phyloP scores from a whole-genome alignment of 2,113 vertebrate genomes.

The Salminus brasiliensis region DNA sequence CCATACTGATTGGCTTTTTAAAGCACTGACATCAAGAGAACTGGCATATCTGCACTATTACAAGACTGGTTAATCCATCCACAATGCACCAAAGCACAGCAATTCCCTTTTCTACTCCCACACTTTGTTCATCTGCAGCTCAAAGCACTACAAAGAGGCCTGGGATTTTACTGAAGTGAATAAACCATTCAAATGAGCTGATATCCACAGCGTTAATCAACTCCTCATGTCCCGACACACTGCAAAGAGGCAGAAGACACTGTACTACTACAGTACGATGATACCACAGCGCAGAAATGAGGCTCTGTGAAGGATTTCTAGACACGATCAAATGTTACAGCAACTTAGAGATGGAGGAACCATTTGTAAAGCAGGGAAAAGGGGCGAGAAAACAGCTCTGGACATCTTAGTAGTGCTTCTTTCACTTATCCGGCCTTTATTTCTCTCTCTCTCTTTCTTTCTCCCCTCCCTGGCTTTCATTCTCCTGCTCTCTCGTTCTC shows the following conservation, averaged over 20 bases:
- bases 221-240: conserved; percentile 9
- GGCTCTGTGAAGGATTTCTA: background rate
- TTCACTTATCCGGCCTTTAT: too few species aligned
- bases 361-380: background rate
- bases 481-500: too few species aligned
- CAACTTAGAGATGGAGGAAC: conserved; percentile 1
- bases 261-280: background rate
- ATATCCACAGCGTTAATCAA: conserved; percentile 34
- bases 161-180: conserved; percentile 22
- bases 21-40: conserved; percentile 1
- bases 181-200: conserved; percentile 18
- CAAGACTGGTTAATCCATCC: conserved; percentile 12
- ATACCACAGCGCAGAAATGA: conserved; percentile 1
- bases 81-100: conserved; percentile 9
- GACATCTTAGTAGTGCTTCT: background rate
- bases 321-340: background rate
- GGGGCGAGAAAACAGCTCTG: background rate
- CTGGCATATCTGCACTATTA: conserved; percentile 18
- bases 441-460: too few species aligned
- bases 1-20: conserved; percentile 11
- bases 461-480: too few species aligned
- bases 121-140: conserved; percentile 35
- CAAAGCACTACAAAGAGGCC: conserved; percentile 10
- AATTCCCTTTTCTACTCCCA: conserved; percentile 14
- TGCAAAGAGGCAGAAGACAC: background rate